Conservation (phyloP, 2,888 invertebrate species). For the Conchocele bisecta region DNA sequence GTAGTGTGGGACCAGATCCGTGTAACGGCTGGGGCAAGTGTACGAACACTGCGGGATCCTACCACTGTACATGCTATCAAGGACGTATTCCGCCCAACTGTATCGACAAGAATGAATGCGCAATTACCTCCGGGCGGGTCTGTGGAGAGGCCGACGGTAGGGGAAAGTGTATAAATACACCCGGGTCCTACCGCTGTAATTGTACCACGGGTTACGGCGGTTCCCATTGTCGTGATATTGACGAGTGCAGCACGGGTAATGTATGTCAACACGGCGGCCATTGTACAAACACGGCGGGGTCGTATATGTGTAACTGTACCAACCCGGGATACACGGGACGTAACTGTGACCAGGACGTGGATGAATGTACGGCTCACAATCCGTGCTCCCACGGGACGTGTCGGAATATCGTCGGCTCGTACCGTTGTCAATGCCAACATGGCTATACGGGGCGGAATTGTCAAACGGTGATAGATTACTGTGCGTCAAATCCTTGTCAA, state of each 20-base stretch:
- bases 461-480: background rate
- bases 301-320: background rate
- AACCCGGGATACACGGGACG: background rate
- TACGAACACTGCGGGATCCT: background rate
- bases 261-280: background rate
- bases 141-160: too few relatives aligned
- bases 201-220: conserved; percentile 4
- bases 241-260: background rate
- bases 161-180: conserved; percentile 9
- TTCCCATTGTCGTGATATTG: background rate
- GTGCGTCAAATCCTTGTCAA: background rate
- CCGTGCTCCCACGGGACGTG: background rate
- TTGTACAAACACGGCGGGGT: background rate
- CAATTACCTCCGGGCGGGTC: background rate
- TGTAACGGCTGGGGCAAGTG: background rate
- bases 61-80: background rate
- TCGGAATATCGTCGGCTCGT: background rate
- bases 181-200: conserved; percentile 7
- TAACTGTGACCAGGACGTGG: background rate
- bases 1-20: background rate
- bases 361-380: background rate
- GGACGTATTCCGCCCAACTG: conserved; percentile 3
- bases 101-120: conserved; percentile 12
- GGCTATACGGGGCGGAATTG: conserved; percentile 7
- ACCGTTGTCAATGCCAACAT: background rate